phyloP scores from a whole-genome alignment of 2,888 invertebrate species.

The Poecilobothrus nobilitatus region DNA sequence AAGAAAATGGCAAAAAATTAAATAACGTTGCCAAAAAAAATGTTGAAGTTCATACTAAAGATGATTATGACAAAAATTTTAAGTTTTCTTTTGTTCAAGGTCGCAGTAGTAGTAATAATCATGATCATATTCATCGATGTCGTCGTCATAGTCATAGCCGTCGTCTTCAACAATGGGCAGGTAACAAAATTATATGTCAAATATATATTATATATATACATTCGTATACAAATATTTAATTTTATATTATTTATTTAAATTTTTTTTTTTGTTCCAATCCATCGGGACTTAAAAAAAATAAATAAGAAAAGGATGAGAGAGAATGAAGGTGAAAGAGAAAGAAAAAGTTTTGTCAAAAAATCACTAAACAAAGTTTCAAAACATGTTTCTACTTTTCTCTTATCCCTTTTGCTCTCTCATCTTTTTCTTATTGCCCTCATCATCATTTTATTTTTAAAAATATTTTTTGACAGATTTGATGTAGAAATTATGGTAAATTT shows the following conservation, averaged over 20 bases:
- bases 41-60: neutral
- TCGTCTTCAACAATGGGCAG: neutral
- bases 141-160: too few relatives aligned
- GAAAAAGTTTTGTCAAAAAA: neutral
- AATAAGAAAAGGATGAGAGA: neutral
- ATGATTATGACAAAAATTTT: neutral
- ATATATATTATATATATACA: too few relatives aligned
- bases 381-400: too few relatives aligned
- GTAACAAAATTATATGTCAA: neutral
- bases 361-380: too few relatives aligned
- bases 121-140: neutral
- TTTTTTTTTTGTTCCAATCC: neutral
- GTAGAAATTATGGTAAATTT: neutral
- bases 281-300: neutral
- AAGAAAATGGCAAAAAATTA: neutral
- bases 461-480: neutral
- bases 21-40: neutral
- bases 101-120: too few relatives aligned
- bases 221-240: too few relatives aligned
- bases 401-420: too few relatives aligned
- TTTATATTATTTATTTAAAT: neutral
- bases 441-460: neutral
- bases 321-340: neutral
- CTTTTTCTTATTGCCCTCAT: neutral
- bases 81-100: neutral